Evolutionary conservation across 2,888 invertebrate genomes (phyloP).

Genomic region (Hypomecis punctinalis): DNA sequence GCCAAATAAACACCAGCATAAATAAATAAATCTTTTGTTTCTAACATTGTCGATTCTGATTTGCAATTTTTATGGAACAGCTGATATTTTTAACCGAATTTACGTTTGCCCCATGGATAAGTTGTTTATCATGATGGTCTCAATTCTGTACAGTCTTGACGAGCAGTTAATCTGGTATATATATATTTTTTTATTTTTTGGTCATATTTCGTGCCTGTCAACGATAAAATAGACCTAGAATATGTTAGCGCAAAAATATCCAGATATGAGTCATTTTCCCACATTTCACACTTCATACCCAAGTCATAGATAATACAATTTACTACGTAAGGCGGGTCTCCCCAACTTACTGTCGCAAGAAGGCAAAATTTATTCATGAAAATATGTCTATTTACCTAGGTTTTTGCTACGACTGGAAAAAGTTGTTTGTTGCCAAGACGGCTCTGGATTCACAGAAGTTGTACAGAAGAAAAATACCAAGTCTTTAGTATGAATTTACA

Average conservation of each 20-base stretch:
- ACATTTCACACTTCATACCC: constrained; percentile 13
- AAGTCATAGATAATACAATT: constrained; percentile 12
- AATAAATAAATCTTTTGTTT: too few relatives aligned
- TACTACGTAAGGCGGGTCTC: constrained; percentile 1
- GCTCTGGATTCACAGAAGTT: not conserved
- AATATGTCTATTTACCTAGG: constrained; percentile 13
- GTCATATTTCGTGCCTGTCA: not conserved
- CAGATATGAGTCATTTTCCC: not conserved
- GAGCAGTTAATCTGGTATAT: too few relatives aligned
- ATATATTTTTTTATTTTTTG: too few relatives aligned
- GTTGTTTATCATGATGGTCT: too few relatives aligned
- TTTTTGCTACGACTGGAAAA: not conserved
- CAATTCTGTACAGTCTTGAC: too few relatives aligned
- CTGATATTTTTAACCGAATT: too few relatives aligned
- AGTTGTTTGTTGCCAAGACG: constrained; percentile 2
- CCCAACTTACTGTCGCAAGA: constrained; percentile 14
- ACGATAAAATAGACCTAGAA: not conserved
- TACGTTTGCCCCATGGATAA: too few relatives aligned
- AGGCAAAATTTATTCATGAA: constrained; percentile 21
- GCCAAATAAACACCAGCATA: too few relatives aligned
- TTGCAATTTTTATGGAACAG: too few relatives aligned
- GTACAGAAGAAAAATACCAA: not conserved
- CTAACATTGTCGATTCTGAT: too few relatives aligned
- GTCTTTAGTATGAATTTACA: too few relatives aligned
- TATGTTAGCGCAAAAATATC: not conserved